phyloP scores from a whole-genome alignment of 2,888 invertebrate genomes.

The Andrena trimmerana region DNA sequence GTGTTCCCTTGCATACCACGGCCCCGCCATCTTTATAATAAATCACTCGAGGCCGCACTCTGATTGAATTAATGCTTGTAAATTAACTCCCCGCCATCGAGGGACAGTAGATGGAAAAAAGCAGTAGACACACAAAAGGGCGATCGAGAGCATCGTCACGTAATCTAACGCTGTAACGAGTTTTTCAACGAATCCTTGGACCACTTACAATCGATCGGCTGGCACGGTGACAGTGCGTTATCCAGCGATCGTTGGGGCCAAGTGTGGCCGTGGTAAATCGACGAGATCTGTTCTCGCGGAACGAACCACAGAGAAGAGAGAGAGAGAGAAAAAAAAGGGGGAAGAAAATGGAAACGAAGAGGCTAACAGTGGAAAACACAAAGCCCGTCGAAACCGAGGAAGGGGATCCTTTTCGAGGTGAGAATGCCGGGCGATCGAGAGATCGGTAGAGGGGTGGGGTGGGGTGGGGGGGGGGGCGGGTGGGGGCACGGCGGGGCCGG shows the following conservation, averaged over 20 bases:
- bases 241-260: background rate
- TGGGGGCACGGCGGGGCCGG: constrained; percentile 33
- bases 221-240: constrained; percentile 41
- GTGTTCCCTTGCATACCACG: constrained; percentile 43
- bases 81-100: constrained; percentile 14
- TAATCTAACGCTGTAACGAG: constrained; percentile 3
- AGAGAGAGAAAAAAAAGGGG: constrained; percentile 15
- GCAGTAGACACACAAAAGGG: background rate
- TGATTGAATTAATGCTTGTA: constrained; percentile 38
- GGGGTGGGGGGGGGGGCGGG: background rate
- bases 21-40: constrained; percentile 48
- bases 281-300: constrained; percentile 11
- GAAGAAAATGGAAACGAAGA: background rate
- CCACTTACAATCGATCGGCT: constrained; percentile 60
- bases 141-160: background rate
- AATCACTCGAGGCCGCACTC: constrained; percentile 43
- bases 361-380: constrained; percentile 18
- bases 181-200: constrained; percentile 49
- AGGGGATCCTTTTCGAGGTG: constrained; percentile 33
- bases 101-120: background rate
- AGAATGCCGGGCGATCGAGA: constrained; percentile 53
- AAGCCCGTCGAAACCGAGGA: constrained; percentile 43
- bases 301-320: background rate
- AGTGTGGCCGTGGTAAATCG: constrained; percentile 52
- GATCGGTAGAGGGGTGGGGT: constrained; percentile 34